Conservation (phyloP, 2,888 invertebrate genomes). For the Cloeon dipterum region DNA sequence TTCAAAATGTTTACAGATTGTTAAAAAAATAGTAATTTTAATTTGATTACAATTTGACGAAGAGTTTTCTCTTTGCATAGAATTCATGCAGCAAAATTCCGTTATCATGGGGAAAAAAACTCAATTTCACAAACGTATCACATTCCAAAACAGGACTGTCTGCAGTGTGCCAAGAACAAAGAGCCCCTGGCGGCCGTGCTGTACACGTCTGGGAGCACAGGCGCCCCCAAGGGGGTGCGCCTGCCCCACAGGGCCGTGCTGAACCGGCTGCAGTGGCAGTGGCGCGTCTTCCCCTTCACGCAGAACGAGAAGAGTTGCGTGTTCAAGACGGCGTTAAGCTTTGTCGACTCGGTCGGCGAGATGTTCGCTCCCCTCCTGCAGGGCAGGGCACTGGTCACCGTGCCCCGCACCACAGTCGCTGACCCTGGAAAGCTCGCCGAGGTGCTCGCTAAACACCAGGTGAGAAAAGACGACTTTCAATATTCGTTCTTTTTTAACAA, state of each 20-base stretch:
- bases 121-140: too few relatives aligned
- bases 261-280: conserved; percentile 76
- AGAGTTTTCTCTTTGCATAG: too few relatives aligned
- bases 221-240: conserved; percentile 72
- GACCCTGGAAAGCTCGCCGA: conserved; percentile 53
- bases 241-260: conserved; percentile 50
- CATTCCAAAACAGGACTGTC: too few relatives aligned
- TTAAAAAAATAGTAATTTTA: too few relatives aligned
- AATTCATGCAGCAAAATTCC: too few relatives aligned
- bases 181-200: conserved; percentile 52
- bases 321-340: conserved; percentile 78
- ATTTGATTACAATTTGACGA: too few relatives aligned
- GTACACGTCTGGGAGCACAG: conserved; percentile 78
- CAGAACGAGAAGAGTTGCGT: conserved; percentile 43
- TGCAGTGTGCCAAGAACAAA: too few relatives aligned
- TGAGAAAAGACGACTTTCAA: too few relatives aligned
- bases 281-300: conserved; percentile 52
- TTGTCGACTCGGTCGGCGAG: conserved; percentile 75
- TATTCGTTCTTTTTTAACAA: too few relatives aligned
- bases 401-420: conserved; percentile 46
- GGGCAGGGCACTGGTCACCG: conserved; percentile 43
- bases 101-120: too few relatives aligned
- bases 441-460: conserved; percentile 41
- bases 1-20: too few relatives aligned
- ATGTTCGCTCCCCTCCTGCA: conserved; percentile 67